Conservation (phyloP, 2,797 vertebrate species). For the Sciaenops ocellatus region DNA sequence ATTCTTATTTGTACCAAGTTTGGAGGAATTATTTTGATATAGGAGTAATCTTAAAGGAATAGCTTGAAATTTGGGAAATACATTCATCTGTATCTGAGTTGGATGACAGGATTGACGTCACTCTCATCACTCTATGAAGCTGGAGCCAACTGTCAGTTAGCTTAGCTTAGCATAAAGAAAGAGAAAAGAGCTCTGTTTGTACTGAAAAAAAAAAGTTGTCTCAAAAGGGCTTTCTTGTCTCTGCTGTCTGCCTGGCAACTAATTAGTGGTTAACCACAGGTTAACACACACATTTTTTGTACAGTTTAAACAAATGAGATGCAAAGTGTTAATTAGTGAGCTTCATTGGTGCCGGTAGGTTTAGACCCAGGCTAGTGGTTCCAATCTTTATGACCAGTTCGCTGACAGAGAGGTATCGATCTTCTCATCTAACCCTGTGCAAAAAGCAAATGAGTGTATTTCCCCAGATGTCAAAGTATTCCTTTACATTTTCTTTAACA, state of each 20-base stretch:
- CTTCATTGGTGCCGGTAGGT: neutral
- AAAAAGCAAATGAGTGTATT: neutral
- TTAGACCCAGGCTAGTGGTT: neutral
- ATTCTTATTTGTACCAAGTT: slow-evolving; percentile 8
- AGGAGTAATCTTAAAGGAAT: neutral
- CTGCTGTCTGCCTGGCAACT: slow-evolving; percentile 15
- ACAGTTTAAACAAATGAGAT: neutral
- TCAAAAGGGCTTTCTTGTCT: slow-evolving; percentile 5
- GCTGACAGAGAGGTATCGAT: neutral
- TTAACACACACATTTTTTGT: neutral
- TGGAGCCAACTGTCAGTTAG: slow-evolving; percentile 6
- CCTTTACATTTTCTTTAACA: slow-evolving; percentile 5
- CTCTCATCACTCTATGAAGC: neutral
- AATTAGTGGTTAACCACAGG: neutral
- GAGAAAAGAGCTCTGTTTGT: neutral
- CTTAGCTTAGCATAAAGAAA: slow-evolving; percentile 8
- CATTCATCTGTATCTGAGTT: neutral
- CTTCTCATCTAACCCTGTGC: neutral
- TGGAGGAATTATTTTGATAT: slow-evolving; percentile 10
- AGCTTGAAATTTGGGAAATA: slow-evolving; percentile 1
- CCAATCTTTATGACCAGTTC: neutral
- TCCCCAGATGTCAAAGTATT: slow-evolving; percentile 17
- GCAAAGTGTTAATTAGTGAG: neutral
- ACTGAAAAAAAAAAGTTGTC: neutral
- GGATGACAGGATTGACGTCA: neutral